Evolutionary conservation across 2,888 invertebrate species (phyloP).

Genomic region (Macrosoma leucophasiata): DNA sequence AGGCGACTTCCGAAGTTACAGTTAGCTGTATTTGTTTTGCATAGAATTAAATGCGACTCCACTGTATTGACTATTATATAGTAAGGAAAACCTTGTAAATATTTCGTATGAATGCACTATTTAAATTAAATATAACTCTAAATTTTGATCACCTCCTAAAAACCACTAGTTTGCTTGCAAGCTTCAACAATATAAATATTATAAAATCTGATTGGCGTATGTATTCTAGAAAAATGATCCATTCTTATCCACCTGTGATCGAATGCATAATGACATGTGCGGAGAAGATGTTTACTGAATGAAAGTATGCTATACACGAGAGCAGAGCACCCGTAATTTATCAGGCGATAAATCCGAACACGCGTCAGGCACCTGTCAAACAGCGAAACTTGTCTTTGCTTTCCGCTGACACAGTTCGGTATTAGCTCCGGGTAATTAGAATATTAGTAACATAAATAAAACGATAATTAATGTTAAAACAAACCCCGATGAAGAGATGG

Average conservation of each 20-base stretch:
- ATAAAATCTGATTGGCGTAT: conserved; percentile 1
- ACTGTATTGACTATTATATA: too few species aligned
- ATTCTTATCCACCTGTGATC: background rate
- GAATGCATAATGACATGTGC: conserved; percentile 3
- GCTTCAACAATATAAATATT: too few species aligned
- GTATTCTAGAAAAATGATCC: background rate
- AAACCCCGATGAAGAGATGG: conserved; percentile 49
- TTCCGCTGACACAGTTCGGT: conserved; percentile 45
- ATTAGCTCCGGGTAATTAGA: conserved; percentile 58
- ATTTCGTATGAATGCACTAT: too few species aligned
- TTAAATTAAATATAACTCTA: too few species aligned
- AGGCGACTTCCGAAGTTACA: too few species aligned
- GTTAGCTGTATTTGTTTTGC: too few species aligned
- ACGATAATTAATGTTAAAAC: conserved; percentile 61
- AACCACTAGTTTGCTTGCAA: too few species aligned
- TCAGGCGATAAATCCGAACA: conserved; percentile 58
- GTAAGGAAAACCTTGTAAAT: too few species aligned
- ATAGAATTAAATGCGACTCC: too few species aligned
- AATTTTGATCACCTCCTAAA: too few species aligned
- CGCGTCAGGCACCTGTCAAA: conserved; percentile 67
- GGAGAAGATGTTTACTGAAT: conserved; percentile 3
- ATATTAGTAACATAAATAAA: conserved; percentile 64
- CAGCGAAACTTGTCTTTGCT: conserved; percentile 48
- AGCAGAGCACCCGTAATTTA: conserved; percentile 42
- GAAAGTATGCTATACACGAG: conserved; percentile 10